phyloP scores from a whole-genome alignment of 2,113 vertebrate genomes.

The Rhinoptilus africanus region DNA sequence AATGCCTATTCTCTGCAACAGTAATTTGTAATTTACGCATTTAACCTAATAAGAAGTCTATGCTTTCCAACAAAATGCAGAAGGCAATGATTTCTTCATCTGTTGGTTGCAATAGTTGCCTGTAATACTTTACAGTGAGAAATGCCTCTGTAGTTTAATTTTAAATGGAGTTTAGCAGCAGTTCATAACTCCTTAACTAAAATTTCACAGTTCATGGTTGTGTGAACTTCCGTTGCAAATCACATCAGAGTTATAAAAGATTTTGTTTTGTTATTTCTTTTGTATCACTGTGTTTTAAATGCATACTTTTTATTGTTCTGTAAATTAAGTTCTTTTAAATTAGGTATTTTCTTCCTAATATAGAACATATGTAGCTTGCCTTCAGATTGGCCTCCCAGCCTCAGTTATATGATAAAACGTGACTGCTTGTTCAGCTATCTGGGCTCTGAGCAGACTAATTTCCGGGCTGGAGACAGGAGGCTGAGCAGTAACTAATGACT shows the following conservation, averaged over 20 bases:
- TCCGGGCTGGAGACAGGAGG: slow-evolving; percentile 58
- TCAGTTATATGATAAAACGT: slow-evolving; percentile 55
- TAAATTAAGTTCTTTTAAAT: slow-evolving; percentile 36
- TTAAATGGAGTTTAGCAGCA: neutral
- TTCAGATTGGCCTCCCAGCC: slow-evolving; percentile 40
- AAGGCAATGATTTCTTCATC: neutral
- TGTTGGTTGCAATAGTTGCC: neutral
- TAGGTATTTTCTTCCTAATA: slow-evolving; percentile 43
- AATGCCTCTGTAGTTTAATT: neutral
- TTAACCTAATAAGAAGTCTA: neutral
- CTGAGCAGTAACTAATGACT: slow-evolving; percentile 55
- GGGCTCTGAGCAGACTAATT: slow-evolving; percentile 53
- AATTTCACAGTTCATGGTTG: neutral
- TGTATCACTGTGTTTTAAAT: neutral
- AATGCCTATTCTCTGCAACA: neutral
- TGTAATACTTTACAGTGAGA: neutral
- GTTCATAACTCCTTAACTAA: neutral
- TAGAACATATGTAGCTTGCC: slow-evolving; percentile 40
- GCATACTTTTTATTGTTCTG: neutral
- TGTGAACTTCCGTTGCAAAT: neutral
- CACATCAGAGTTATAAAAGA: neutral
- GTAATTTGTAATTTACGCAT: neutral
- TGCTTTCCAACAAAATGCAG: neutral
- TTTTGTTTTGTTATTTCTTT: neutral
- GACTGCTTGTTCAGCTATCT: slow-evolving; percentile 57